Conservation (phyloP, 92 coral and sea anemone genomes). For the Phymanthus crucifer region DNA sequence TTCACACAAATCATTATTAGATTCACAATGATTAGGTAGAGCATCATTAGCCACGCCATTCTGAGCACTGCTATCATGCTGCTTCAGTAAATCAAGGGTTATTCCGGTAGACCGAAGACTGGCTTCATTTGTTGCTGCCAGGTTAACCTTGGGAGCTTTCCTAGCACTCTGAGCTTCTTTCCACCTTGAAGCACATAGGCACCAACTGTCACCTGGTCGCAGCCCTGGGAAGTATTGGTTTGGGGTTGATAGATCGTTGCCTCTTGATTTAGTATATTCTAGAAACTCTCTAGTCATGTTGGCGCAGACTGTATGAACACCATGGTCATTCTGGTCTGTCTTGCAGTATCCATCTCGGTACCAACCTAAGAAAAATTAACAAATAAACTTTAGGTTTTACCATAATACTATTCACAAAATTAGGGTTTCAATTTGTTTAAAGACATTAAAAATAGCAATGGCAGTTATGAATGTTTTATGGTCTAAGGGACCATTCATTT, state of each 20-base stretch:
- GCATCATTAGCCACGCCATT: neutral
- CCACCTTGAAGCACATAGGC: neutral
- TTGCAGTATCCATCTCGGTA: conserved; percentile 2
- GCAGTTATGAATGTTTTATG: too few species aligned
- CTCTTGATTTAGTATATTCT: neutral
- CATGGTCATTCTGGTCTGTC: neutral
- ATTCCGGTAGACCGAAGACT: neutral
- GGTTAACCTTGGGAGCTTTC: neutral
- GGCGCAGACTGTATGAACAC: conserved; percentile 3
- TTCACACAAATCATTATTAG: neutral
- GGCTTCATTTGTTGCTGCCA: neutral
- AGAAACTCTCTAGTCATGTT: neutral
- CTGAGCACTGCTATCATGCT: neutral
- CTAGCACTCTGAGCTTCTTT: neutral
- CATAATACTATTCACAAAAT: too few species aligned
- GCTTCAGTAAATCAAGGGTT: neutral
- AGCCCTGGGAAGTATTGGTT: neutral
- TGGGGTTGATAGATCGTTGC: neutral
- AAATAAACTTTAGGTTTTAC: too few species aligned
- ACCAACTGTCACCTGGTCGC: neutral
- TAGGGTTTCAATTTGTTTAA: neutral
- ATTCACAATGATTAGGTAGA: neutral
- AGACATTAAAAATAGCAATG: neutral
- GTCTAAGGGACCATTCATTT: too few species aligned
- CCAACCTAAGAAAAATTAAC: neutral